Evolutionary conservation across 1,140 invertebrate species (phyloP).

Genomic region (Hyposmocoma kahamanoa): DNA sequence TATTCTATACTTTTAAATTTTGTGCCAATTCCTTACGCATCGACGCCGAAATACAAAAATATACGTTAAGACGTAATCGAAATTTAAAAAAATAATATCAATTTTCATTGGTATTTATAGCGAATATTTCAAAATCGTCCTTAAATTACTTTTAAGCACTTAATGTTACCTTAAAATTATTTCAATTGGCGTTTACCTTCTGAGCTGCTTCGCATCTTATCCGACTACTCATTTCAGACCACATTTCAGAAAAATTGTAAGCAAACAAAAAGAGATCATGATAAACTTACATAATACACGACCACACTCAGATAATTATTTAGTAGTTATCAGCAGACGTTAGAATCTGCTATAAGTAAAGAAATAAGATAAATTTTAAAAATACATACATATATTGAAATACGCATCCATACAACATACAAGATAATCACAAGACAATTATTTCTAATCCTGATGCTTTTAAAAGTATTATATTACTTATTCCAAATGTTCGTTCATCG

Average conservation of each 20-base stretch:
- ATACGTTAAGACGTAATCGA: conserved; percentile 61
- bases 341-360: too few relatives aligned
- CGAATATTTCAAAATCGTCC: conserved; percentile 42
- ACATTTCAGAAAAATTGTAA: conserved; percentile 71
- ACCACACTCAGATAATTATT: conserved; percentile 52
- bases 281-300: conserved; percentile 44
- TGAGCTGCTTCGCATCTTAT: conserved; percentile 50
- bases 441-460: too few relatives aligned
- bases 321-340: conserved; percentile 41
- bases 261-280: conserved; percentile 62
- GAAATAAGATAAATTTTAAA: too few relatives aligned
- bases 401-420: too few relatives aligned
- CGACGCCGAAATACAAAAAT: conserved; percentile 66
- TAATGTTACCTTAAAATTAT: conserved; percentile 55
- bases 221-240: conserved; percentile 28
- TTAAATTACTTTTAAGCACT: conserved; percentile 59
- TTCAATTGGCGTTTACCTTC: conserved; percentile 59
- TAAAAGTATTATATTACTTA: too few relatives aligned
- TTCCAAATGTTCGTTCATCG: too few relatives aligned
- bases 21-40: conserved; percentile 67
- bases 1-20: conserved; percentile 33
- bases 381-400: too few relatives aligned
- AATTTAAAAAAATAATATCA: conserved; percentile 54
- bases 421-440: too few relatives aligned
- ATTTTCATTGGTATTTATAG: conserved; percentile 55